Conservation (phyloP, 1,140 invertebrate species). For the Zaprionus taronus region DNA sequence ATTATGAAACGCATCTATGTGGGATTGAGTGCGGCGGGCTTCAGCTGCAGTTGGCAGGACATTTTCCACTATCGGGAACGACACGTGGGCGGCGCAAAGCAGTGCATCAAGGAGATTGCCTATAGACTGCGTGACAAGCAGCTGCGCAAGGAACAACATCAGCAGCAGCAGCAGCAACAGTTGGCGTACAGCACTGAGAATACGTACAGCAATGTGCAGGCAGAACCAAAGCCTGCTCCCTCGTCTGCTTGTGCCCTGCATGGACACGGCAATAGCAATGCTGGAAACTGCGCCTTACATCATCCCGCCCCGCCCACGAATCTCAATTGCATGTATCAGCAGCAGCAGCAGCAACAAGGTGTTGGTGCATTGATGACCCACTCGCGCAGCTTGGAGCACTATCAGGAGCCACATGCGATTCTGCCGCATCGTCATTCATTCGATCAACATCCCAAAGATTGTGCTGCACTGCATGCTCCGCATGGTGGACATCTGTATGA, state of each 20-base stretch:
- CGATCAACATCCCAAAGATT: slow-evolving; percentile 77
- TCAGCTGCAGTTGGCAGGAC: slow-evolving; percentile 87
- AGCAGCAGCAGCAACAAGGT: slow-evolving; percentile 37
- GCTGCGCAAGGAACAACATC: slow-evolving; percentile 61
- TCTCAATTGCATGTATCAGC: slow-evolving; percentile 51
- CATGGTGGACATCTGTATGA: slow-evolving; percentile 67
- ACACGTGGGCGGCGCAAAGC: slow-evolving; percentile 85
- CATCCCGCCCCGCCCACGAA: slow-evolving; percentile 48
- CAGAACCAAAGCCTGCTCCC: slow-evolving; percentile 1
- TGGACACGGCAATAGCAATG: slow-evolving; percentile 27
- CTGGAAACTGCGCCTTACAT: slow-evolving; percentile 54
- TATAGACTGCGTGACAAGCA: slow-evolving; percentile 63
- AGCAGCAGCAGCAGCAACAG: slow-evolving; percentile 11
- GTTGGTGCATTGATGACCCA: slow-evolving; percentile 69
- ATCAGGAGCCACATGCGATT: slow-evolving; percentile 70
- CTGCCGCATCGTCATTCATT: slow-evolving; percentile 81
- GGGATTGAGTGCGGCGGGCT: slow-evolving; percentile 55
- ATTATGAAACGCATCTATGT: slow-evolving; percentile 87
- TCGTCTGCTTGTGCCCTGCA: slow-evolving; percentile 42
- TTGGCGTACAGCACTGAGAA: slow-evolving; percentile 48
- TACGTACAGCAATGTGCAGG: slow-evolving; percentile 68
- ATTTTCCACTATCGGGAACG: slow-evolving; percentile 88
- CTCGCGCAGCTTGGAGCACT: slow-evolving; percentile 83
- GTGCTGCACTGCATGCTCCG: slow-evolving; percentile 34
- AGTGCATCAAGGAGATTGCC: slow-evolving; percentile 70